These are phyloP conservation scores for Disparrhopalites patrizii DNA, from an alignment of 2,888 invertebrate species.

Conservation along the genomic window DNA sequence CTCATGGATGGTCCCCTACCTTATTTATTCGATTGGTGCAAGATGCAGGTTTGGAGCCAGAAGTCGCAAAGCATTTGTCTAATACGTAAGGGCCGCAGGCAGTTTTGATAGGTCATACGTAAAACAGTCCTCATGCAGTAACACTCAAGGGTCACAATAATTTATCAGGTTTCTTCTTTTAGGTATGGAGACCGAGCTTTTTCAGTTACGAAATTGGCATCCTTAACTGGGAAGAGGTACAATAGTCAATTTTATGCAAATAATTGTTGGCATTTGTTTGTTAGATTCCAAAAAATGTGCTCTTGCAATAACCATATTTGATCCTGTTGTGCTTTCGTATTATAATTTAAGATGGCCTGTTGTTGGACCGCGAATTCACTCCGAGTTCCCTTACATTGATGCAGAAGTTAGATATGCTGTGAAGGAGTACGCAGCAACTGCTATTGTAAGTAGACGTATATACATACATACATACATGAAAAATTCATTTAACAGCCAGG, in stretches of 20 bases:
- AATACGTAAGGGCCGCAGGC: constrained; percentile 32
- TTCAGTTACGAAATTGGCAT: constrained; percentile 93
- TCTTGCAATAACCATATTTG: too few species aligned
- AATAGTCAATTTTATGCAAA: too few species aligned
- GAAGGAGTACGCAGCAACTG: constrained; percentile 92
- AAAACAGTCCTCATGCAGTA: too few species aligned
- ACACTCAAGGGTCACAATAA: too few species aligned
- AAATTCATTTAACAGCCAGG: too few species aligned
- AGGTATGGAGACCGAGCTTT: constrained; percentile 94
- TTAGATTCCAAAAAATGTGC: too few species aligned
- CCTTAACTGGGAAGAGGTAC: constrained; percentile 77
- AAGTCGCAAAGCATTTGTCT: constrained; percentile 57
- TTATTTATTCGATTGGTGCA: constrained; percentile 98
- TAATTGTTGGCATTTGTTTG: too few species aligned
- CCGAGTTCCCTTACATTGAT: constrained; percentile 98
- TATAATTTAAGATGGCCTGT: constrained; percentile 98
- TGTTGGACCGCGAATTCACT: constrained; percentile 92
- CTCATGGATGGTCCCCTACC: constrained; percentile 94
- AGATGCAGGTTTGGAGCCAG: constrained; percentile 96
- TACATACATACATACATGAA: too few species aligned
- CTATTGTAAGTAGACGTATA: constrained; percentile 55
- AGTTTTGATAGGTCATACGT: too few species aligned
- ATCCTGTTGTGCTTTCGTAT: too few species aligned
- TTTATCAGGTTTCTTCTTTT: neutral
- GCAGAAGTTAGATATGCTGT: constrained; percentile 93